Conservation (phyloP, 2,113 vertebrate genomes). For the Tachuris rubrigastra region DNA sequence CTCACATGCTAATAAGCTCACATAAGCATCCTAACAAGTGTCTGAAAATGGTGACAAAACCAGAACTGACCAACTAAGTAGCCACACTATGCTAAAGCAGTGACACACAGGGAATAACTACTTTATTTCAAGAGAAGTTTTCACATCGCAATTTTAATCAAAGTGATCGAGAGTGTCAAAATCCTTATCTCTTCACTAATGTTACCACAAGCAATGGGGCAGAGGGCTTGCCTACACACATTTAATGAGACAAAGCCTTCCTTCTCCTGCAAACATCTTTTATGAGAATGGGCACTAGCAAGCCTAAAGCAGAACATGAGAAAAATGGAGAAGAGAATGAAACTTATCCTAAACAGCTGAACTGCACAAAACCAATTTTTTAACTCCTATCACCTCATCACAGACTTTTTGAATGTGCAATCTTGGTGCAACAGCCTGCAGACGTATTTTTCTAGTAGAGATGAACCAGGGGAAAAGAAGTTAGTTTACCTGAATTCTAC, state of each 20-base stretch:
- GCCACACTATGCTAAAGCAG: neutral
- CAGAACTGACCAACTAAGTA: neutral
- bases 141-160: neutral
- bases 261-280: neutral
- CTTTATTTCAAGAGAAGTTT: neutral
- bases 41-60: neutral
- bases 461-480: neutral
- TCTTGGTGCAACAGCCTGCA: neutral
- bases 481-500: neutral
- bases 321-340: neutral
- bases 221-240: neutral
- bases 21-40: neutral
- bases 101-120: neutral
- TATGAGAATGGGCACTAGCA: neutral
- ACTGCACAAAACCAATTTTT: neutral
- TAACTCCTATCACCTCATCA: neutral
- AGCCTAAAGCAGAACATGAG: rapidly evolving
- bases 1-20: neutral
- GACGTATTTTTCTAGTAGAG: neutral
- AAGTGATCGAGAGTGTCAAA: rapidly evolving
- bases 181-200: neutral
- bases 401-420: neutral
- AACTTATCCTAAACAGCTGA: neutral
- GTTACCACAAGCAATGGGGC: neutral
- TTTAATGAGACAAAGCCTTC: neutral